Conservation (phyloP, 2,888 invertebrate species). For the Eupithecia abbreviata region DNA sequence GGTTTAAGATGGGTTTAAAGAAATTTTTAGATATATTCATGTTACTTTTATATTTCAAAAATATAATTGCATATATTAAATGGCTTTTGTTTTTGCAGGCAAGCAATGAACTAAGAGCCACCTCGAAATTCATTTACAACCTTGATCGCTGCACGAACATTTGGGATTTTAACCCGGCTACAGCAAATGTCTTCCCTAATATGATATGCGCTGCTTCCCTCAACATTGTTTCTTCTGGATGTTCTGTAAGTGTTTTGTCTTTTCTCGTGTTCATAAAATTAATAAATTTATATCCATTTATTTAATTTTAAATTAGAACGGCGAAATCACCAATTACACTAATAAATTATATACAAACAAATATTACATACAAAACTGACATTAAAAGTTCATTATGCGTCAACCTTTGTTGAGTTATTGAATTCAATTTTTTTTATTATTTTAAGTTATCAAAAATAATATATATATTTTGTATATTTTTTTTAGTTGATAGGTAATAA, state of each 20-base stretch:
- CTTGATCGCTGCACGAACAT: conserved; percentile 52
- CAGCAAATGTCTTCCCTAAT: conserved; percentile 52
- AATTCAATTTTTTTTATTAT: too few relatives aligned
- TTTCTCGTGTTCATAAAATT: not conserved
- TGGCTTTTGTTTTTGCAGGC: conserved; percentile 49
- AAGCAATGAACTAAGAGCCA: conserved; percentile 49
- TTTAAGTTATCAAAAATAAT: too few relatives aligned
- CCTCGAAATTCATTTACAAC: conserved; percentile 59
- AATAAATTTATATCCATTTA: not conserved
- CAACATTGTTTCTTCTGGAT: conserved; percentile 56
- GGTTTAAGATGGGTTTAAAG: not conserved
- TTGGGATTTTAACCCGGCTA: conserved; percentile 42
- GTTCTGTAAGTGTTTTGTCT: conserved; percentile 55
- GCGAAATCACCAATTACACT: too few relatives aligned
- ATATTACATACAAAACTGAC: too few relatives aligned
- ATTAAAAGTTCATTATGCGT: too few relatives aligned
- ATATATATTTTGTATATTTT: too few relatives aligned
- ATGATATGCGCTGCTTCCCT: conserved; percentile 65
- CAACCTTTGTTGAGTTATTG: too few relatives aligned
- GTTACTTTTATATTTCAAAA: too few relatives aligned
- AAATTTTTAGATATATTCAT: too few relatives aligned
- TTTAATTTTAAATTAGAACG: too few relatives aligned
- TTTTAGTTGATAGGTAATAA: too few relatives aligned
- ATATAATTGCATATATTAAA: not conserved
- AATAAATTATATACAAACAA: too few relatives aligned